These are phyloP conservation scores for Drosophila ezoana DNA, from an alignment of 2,888 invertebrate species.

Conservation along the genomic window DNA sequence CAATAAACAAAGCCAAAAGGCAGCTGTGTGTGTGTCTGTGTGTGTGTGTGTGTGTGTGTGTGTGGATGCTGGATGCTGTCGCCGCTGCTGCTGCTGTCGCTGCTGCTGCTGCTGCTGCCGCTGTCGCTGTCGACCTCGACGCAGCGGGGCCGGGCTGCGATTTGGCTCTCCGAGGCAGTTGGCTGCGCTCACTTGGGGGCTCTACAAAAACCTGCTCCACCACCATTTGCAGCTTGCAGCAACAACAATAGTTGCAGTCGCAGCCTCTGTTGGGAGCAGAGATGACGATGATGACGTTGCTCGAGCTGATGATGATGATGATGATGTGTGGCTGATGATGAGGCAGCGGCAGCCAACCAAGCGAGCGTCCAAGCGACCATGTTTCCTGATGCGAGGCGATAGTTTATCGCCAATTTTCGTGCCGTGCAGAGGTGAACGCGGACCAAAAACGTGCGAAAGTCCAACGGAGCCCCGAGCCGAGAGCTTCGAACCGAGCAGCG, in stretches of 20 bases:
- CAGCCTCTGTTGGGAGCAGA: slow-evolving; percentile 40
- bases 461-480: slow-evolving; percentile 25
- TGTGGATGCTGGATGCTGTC: slow-evolving; percentile 18
- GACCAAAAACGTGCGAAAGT: slow-evolving; percentile 80
- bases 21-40: slow-evolving; percentile 4
- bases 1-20: slow-evolving; percentile 67
- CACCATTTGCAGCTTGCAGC: slow-evolving; percentile 76
- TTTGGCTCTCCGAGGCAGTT: slow-evolving; percentile 61
- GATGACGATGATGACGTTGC: slow-evolving; percentile 32
- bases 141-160: slow-evolving; percentile 58
- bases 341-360: slow-evolving; percentile 50
- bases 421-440: slow-evolving; percentile 85
- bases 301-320: slow-evolving; percentile 15
- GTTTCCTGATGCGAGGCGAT: slow-evolving; percentile 85
- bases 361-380: slow-evolving; percentile 77
- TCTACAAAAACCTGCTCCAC: slow-evolving; percentile 72
- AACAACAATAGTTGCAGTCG: slow-evolving; percentile 29
- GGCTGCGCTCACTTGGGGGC: slow-evolving; percentile 61
- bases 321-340: slow-evolving; percentile 16
- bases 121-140: slow-evolving; percentile 48
- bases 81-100: too few relatives aligned
- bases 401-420: slow-evolving; percentile 86
- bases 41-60: slow-evolving; percentile 18
- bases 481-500: slow-evolving; percentile 2
- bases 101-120: slow-evolving; percentile 33